A percentile compares a stretch with the other conserved stretches of the same genome.
These are phyloP conservation scores for Perognathus longimembris DNA, from an alignment of 2,113 vertebrate genomes.

Conservation along the genomic window DNA sequence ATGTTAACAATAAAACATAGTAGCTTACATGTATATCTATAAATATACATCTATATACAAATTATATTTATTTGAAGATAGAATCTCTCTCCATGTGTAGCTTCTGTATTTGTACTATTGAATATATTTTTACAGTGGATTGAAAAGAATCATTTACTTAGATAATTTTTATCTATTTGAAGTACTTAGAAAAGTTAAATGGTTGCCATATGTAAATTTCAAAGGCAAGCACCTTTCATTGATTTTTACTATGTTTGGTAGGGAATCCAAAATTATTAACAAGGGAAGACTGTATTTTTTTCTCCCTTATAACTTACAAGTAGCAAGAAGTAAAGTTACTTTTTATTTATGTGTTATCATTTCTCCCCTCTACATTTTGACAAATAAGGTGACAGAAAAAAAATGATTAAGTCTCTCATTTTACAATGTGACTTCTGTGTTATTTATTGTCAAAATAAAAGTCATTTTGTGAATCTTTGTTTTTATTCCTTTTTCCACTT, in stretches of 20 bases:
- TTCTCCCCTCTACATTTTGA: conserved; percentile 85
- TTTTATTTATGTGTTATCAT: conserved; percentile 83
- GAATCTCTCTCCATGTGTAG: not conserved
- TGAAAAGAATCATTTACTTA: not conserved
- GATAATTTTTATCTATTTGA: not conserved
- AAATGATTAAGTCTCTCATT: conserved; percentile 87
- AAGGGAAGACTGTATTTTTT: conserved; percentile 65
- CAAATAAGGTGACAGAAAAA: conserved; percentile 84
- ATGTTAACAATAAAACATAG: not conserved
- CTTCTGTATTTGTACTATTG: not conserved
- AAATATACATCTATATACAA: not conserved
- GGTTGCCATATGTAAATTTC: conserved; percentile 48
- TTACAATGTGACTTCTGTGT: conserved; percentile 87
- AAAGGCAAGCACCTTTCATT: not conserved
- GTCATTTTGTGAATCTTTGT: conserved; percentile 83
- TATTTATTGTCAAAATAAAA: conserved; percentile 88
- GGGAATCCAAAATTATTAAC: conserved; percentile 61
- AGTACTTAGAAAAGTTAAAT: not conserved
- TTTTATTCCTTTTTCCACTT: conserved; percentile 52
- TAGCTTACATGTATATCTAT: not conserved
- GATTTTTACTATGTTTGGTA: not conserved
- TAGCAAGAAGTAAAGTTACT: conserved; percentile 76
- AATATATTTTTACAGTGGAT: not conserved
- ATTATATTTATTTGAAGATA: not conserved
- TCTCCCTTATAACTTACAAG: conserved; percentile 56